Base-by-base conservation (phyloP, 2,888 invertebrate species). In the Xestobium rufovillosum region DNA sequence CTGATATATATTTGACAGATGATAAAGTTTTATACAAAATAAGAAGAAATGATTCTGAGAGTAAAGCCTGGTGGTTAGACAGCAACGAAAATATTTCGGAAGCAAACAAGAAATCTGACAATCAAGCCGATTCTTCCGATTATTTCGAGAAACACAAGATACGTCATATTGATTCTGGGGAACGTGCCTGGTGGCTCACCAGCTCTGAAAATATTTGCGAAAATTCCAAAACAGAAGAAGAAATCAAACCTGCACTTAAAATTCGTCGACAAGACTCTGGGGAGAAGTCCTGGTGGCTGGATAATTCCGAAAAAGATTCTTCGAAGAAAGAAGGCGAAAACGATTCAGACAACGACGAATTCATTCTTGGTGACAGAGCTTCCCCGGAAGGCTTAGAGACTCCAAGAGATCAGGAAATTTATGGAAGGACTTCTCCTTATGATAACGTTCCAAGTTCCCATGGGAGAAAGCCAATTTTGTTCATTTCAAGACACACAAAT, bases 401-500 rank as follows among this genome's bases (percentile, higher is more conserved):
- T 53, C 63, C 66, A 9, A 54, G 61, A 34, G 61, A 63, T 12
- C 52, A 51, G 3, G 59, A 58, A 52, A 50, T 71, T 57, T n/a
- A 19, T 8, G 53, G 73, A 49, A 70, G 79, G 31, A 62, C 67
- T 27, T 83, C 82, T 30, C 82, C 83, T 12, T 84, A 83, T 54
- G 84, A 84, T 61, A 83, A 82, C 60, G 72, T 78, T 49, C 70
- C 70, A 48, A 41, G 19, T 26, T 38, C 13, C 2, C 46, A 40
- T 31, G 41, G 43, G 26, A 55, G 51, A 41, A 60, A 70, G 52
- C 65, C 50, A 59, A 70, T 68, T 36, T 65, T 77, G 36, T 94
- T 88, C 61, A 87, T 90, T 48, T 88, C 90, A 8, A 76, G 79
- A 38, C 86, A 86, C 62, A 82, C 81, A 26, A 86, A 90, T 63